A percentile compares a stretch with the other conserved stretches of the same genome.
phyloP scores from a whole-genome alignment of 1,140 invertebrate genomes.

The Microvelia longipes region DNA sequence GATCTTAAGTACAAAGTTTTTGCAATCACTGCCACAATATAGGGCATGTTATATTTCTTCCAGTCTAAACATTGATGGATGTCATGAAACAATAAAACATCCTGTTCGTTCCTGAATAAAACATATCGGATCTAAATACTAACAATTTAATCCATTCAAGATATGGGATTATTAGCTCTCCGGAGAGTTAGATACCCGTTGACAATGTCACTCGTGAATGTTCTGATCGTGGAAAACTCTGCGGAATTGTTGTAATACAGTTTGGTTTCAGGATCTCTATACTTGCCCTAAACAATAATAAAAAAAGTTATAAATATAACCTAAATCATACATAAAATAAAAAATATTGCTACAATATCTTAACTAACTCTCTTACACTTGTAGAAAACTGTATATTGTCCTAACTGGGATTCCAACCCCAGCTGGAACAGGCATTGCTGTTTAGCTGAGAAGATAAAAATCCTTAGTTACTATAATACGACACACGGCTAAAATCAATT shows the following conservation, averaged over 20 bases:
- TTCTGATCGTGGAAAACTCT: constrained; percentile 68
- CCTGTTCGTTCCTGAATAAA: no score
- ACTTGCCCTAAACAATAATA: constrained; percentile 48
- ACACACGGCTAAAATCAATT: no score
- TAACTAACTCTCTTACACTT: neutral
- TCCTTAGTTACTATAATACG: no score
- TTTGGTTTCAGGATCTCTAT: constrained; percentile 80
- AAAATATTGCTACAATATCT: neutral
- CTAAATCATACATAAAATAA: constrained; percentile 8
- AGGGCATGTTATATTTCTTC: no score
- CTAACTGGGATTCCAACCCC: no score
- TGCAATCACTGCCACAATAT: no score
- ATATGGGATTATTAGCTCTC: constrained; percentile 69
- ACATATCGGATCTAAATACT: no score
- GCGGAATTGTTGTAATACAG: constrained; percentile 66
- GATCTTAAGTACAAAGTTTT: no score
- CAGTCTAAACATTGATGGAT: no score
- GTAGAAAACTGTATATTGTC: neutral
- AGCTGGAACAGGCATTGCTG: no score
- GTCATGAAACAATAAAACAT: no score
- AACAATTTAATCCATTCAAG: constrained; percentile 35
- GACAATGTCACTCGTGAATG: constrained; percentile 77
- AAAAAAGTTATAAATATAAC: constrained; percentile 6
- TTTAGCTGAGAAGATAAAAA: no score
- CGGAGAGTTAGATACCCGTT: constrained; percentile 71